Evolutionary conservation across 2,797 vertebrate species (phyloP), one percentile per base, ranked within the genome.

Genomic region (Lindbergichthys nudifrons): DNA sequence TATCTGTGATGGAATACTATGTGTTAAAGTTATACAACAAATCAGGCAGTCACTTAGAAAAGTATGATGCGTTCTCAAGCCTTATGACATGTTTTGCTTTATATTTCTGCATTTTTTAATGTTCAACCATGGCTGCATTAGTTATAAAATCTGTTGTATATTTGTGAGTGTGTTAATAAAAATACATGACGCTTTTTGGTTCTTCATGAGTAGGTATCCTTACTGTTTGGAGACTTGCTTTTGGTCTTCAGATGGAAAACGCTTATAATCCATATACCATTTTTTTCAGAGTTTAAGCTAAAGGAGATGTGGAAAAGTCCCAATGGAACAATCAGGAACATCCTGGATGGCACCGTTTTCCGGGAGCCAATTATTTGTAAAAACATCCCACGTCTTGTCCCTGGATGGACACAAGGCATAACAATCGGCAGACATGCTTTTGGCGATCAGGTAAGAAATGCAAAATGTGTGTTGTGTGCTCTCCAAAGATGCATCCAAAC

Each of bases 231-330:
- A 36, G 32, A 36, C 32, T 36, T 60, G 9, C 13, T 59, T 52
- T 63, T 1, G 12, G 39, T 51, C 12, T 54, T 45, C 10, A 52
- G 45, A 30, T 21, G 13, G 9, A 2, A 41, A 54, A 71, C 26
- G 11, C 15, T 26, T 13, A 10, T 41, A 1, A 13, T 56, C 5
- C 26, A 48, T 30, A 11, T 46, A 4, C 4, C 36, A 15, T 10
- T 18, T 39, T 46, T 12, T 62, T 26, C 65, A 99, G 98, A 99
- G 87, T 99, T 99, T 90, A 97, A 96, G 61, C 92, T 99, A 64
- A 99, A 99, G 92, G 98, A 98, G 77, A 99, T 99, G 98, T 99
- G 98, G 98, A 99, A 97, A 85, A 98, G 97, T 85, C 98, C 98
- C 4, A 99, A 99, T 0, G 98, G 98, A 54, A 98, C 98, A 19